These are phyloP conservation scores for Volucella bombylans DNA, from an alignment of 2,888 invertebrate species.

Conservation along the genomic window DNA sequence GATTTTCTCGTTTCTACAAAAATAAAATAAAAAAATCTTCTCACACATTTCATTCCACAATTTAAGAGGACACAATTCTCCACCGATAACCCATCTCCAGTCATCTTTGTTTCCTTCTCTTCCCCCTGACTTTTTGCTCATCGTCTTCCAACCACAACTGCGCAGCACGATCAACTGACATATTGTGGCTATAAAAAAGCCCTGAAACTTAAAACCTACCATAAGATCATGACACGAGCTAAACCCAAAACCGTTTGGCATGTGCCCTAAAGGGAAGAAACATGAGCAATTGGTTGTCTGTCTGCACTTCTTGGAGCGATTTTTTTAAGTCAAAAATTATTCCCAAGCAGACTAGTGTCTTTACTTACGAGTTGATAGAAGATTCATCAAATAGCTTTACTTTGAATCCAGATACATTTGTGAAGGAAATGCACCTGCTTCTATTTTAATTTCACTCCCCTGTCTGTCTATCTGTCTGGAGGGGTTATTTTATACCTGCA, in stretches of 20 bases:
- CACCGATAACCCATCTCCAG: background rate
- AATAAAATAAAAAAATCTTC: conserved; percentile 3
- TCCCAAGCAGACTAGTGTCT: conserved; percentile 12
- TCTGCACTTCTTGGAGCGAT: conserved; percentile 19
- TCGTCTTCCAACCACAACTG: conserved; percentile 42
- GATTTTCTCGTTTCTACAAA: too few species aligned
- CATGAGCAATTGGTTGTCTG: conserved; percentile 28
- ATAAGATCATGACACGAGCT: conserved; percentile 51
- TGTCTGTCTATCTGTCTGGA: conserved; percentile 17
- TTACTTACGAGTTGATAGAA: conserved; percentile 8
- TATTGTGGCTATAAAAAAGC: conserved; percentile 18
- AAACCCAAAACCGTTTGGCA: conserved; percentile 45
- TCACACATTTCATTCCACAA: conserved; percentile 14
- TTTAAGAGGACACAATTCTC: background rate
- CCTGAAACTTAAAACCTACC: conserved; percentile 35
- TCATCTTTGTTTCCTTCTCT: background rate
- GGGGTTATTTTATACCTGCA: background rate
- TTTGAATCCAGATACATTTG: background rate
- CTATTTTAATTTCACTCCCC: conserved; percentile 1
- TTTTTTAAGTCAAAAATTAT: conserved; percentile 17
- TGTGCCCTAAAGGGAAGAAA: conserved; percentile 51
- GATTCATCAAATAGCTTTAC: conserved; percentile 12
- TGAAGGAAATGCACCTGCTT: conserved; percentile 34
- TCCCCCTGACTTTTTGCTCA: background rate
- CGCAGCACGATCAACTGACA: conserved; percentile 49